Evolutionary conservation across 2,113 vertebrate species (phyloP), one percentile per base, ranked within the genome.

Genomic region (Pionites leucogaster): DNA sequence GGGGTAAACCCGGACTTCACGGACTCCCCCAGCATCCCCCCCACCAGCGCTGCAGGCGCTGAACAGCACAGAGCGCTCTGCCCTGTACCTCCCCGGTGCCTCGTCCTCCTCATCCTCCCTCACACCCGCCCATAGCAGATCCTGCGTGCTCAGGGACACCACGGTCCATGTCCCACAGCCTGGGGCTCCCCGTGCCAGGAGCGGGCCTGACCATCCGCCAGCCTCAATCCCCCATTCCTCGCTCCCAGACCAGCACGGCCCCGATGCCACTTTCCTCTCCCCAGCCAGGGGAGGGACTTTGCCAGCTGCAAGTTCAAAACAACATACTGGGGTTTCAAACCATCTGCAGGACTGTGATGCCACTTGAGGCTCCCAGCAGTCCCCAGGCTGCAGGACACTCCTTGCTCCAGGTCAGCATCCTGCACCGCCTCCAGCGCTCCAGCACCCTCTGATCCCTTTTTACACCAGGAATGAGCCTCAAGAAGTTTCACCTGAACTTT

Each of bases 31-130:
- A 11, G 19, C 27, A 7, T 9, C 74, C 64, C 50, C n/a, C 50
- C 42, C 6, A 0, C 1, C 3, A 2, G 33, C 39, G 4, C 11
- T 11, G 60, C 5, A 12, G 9, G 3, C 2, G 37, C 29, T 3
- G 33, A 60, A 39, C 44, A 1, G 0, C 2, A 2, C 60, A 6
- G 37, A 39, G 44, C 13, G 11, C 57, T 59, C 57, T 59, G 33
- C 33, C 57, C 33, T 15, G 13, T 9, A 24, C 33, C 33, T 59
- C 55, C 52, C 55, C 12, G 6, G 20, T 23, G 33, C 55, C 55
- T 14, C 20, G 6, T 23, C 33, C 53, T 22, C 53, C 55, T 59
- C 57, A 59, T 59, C 33, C 57, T n/a, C 55, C 33, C 33, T 59
- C 57, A 35, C 57, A 59, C 33, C 57, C 16, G 33, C 33, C 10